Conservation (phyloP, 2,797 vertebrate genomes). For the Xenopus petersii region DNA sequence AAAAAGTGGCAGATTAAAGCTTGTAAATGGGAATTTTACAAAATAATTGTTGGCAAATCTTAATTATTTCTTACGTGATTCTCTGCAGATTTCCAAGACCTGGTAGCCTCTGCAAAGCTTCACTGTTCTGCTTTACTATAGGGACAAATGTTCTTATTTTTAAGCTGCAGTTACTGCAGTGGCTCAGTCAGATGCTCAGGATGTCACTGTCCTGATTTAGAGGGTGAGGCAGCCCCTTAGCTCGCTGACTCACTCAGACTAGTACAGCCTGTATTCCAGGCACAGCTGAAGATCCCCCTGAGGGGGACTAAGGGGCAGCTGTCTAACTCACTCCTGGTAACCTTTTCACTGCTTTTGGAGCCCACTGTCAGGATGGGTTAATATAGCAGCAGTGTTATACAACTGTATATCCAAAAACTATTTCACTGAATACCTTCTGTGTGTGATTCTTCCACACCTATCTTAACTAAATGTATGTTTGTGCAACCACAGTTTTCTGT, state of each 20-base stretch:
- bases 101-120: background rate
- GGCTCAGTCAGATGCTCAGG: conserved; percentile 28
- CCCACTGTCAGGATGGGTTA: background rate
- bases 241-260: conserved; percentile 43
- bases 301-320: conserved; percentile 22
- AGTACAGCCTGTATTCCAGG: conserved; percentile 28
- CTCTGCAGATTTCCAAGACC: background rate
- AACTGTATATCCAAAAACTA: background rate
- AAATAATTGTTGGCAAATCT: background rate
- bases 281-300: conserved; percentile 21
- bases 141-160: conserved; percentile 1
- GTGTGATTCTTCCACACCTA: too few relatives aligned
- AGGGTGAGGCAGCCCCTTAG: conserved; percentile 41
- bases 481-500: too few relatives aligned
- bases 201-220: conserved; percentile 42
- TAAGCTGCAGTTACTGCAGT: conserved; percentile 10
- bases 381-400: background rate
- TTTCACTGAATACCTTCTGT: too few relatives aligned
- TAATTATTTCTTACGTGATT: background rate
- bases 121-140: conserved; percentile 5
- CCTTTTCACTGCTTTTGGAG: conserved; percentile 1
- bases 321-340: conserved; percentile 27
- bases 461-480: too few relatives aligned
- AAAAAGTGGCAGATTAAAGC: too few relatives aligned
- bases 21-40: too few relatives aligned